Base-by-base conservation (phyloP, 1,140 invertebrate genomes). In the Acromyrmex echinatior region DNA sequence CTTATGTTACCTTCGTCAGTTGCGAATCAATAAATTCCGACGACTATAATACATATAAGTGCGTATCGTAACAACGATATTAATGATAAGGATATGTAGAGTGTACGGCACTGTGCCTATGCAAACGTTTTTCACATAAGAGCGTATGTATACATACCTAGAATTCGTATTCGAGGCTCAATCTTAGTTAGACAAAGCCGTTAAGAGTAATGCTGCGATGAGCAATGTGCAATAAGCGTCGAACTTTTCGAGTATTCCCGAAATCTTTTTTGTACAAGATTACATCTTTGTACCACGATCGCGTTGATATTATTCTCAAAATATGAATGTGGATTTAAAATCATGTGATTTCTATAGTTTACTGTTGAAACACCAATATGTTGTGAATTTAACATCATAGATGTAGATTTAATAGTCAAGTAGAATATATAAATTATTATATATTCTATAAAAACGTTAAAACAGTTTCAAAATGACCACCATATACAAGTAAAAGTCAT, bases 121-220 rank as follows among this genome's bases (percentile, higher is more conserved):
- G 65, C 35, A 21, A 77, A 39, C n/a, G 73, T 78, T 65, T 76
- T 65, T 79, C 62, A 31, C 21, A n/a, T 66, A 66, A 7, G n/a
- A 39, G 25, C 49, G 31, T 21, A 49, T 45, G 80, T 88, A 66
- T 86, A 82, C 86, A 80, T 91, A 58, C 7, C 90, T 89, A 90
- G 76, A 79, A 90, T 93, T 93, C 73, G 91, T 92, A 92, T 70
- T 93, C 92, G 93, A 94, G 93, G 94, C 94, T 94, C 94, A 94
- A 94, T 94, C 39, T 92, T 94, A 94, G 93, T 88, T 94, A 94
- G 91, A 89, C 88, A 89, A 93, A 86, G 21, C 86, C 78, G 85
- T 82, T 82, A 73, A 85, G 63, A 21, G 35, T 78, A 56, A 66
- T 31, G 28, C 35, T 49, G 70, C 81, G 25, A 80, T 53, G 49